phyloP scores from a whole-genome alignment of 2,888 invertebrate species.

The Tanytarsus gracilentus region DNA sequence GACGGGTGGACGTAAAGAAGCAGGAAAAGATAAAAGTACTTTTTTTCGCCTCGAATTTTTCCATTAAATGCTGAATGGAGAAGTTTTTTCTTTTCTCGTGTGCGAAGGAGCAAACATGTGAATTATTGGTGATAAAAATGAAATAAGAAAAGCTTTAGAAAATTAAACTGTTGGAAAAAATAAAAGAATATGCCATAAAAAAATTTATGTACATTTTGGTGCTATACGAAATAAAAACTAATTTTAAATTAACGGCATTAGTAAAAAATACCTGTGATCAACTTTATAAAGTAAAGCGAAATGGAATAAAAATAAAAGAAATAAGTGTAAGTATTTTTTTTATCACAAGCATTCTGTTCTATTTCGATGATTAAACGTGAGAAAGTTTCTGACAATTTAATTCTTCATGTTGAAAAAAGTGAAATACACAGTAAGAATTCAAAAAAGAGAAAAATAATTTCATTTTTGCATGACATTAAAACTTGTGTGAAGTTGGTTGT shows the following conservation, averaged over 20 bases:
- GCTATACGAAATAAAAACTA: no score
- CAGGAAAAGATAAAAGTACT: background rate
- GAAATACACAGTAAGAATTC: background rate
- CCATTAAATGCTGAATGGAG: no score
- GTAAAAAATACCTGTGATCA: background rate
- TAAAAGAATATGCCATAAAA: background rate
- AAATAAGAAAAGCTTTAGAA: background rate
- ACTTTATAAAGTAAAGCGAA: background rate
- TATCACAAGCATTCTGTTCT: background rate
- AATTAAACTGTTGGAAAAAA: background rate
- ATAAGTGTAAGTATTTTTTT: slow-evolving; percentile 2
- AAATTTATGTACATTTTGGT: no score
- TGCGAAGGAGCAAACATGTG: background rate
- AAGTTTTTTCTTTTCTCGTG: background rate
- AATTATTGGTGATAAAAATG: slow-evolving; percentile 9
- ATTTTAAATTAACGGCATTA: background rate
- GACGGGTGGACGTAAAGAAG: slow-evolving; percentile 16
- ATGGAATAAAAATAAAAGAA: background rate
- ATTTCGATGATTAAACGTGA: background rate
- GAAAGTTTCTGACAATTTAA: slow-evolving; percentile 15
- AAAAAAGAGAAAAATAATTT: background rate
- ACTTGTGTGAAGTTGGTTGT: no score
- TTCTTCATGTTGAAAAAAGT: background rate
- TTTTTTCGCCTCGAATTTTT: background rate
- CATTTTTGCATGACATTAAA: no score